Evolutionary conservation across 2,888 invertebrate genomes (phyloP), one percentile per base, ranked within the genome.

Genomic region (Patella ulyssiponensis): DNA sequence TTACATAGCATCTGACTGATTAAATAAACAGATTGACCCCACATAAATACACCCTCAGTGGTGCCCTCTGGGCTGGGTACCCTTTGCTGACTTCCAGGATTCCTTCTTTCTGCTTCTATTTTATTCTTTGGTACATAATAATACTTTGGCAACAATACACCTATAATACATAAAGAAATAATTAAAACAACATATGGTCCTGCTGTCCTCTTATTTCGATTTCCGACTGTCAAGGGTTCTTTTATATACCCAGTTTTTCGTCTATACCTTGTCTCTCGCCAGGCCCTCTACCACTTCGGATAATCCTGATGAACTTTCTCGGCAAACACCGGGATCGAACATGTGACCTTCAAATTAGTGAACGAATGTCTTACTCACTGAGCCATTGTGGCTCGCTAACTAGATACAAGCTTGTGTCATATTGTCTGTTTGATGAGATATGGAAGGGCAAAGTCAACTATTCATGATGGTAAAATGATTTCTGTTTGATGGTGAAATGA

Each of bases 11-110:
- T 93, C 91, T 98, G 97, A 0, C 98, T 95, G 86, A 99, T 95
- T 80, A 99, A 94, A 92, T 98, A 98, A 93, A 99, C 93, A 0
- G 99, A 95, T 93, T 99, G 99, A 84, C 98, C 98, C 98, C 98
- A 98, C 64, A 98, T 93, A 92, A 95, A 98, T 78, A 96, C 90
- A 73, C 92, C 92, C 14, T 92, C 87, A 14, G 90, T 89, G 17
- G 92, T 90, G 75, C 91, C 81, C 86, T 92, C 88, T 86, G 93
- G 93, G 83, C 95, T 95, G 12, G 95, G 93, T 56, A 94, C 85
- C 85, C 95, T 93, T 33, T 93, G 92, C 64, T 94, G 94, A 74
- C 94, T 94, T 76, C 95, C 95, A 0, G 96, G 96, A 53, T 95
- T 94, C 77, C 87, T 92, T 79, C 94, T 94, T 91, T 97, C 97